Conservation (phyloP, 2,113 vertebrate genomes). For the Muntiacus reevesi region DNA sequence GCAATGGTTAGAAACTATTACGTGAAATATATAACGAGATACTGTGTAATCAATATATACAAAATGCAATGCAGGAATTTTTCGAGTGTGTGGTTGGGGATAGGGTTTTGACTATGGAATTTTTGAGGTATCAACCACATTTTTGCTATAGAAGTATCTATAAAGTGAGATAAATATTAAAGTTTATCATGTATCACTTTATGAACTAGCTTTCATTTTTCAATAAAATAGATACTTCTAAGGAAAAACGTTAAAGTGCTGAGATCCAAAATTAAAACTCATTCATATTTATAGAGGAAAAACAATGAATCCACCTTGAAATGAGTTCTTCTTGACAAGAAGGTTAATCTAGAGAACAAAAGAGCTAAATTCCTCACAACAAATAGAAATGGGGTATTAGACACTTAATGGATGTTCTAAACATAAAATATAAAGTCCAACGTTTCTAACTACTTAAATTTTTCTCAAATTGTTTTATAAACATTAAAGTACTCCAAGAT, state of each 20-base stretch:
- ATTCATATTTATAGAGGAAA: neutral
- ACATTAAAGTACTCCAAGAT: neutral
- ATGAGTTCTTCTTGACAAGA: neutral
- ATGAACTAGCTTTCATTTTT: neutral
- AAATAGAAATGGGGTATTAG: neutral
- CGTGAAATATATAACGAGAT: neutral
- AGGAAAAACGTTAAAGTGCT: neutral
- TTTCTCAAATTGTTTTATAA: slow-evolving; percentile 16
- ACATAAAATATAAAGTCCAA: neutral
- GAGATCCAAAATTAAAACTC: neutral
- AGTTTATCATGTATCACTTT: neutral
- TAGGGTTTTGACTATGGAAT: neutral
- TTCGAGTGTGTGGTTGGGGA: neutral
- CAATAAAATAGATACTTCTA: neutral
- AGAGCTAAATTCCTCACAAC: neutral
- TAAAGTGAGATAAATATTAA: slow-evolving; percentile 4
- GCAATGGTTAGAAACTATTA: neutral
- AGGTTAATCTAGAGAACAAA: neutral
- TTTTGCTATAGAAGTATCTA: neutral
- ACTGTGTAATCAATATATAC: neutral
- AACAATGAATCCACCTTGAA: neutral
- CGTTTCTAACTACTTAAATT: slow-evolving; percentile 12
- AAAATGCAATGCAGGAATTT: neutral
- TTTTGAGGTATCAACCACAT: neutral
- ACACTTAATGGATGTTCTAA: neutral